A percentile compares a stretch with the other conserved stretches of the same genome.
Evolutionary conservation across 2,113 vertebrate species (phyloP).

Genomic region (Daboia siamensis): DNA sequence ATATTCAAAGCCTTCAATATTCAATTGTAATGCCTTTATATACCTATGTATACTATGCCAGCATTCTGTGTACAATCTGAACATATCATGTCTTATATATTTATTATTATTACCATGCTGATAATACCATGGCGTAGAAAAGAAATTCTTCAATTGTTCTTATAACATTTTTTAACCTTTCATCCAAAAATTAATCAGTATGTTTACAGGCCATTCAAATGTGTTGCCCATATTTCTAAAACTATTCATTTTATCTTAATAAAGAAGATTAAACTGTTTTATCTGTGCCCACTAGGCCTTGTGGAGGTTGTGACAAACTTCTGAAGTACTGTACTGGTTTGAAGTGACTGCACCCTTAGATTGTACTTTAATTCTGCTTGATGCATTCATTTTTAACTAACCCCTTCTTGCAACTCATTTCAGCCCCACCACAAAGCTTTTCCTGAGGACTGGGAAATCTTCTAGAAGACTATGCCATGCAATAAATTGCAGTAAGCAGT

Average conservation of each 20-base stretch:
- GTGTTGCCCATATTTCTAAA: neutral
- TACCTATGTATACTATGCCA: neutral
- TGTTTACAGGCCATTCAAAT: neutral
- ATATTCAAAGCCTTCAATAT: neutral
- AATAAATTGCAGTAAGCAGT: neutral
- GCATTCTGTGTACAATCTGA: neutral
- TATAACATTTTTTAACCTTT: neutral
- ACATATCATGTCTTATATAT: neutral
- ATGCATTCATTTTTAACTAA: neutral
- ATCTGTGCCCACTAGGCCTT: neutral
- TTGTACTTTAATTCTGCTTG: neutral
- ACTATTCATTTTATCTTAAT: neutral
- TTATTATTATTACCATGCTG: neutral
- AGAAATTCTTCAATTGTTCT: neutral
- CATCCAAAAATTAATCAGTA: neutral
- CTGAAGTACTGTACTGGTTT: neutral
- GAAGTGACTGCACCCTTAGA: neutral
- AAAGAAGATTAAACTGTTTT: neutral
- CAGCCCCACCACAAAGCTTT: neutral
- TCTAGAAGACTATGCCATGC: neutral
- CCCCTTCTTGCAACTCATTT: neutral
- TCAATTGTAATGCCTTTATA: neutral
- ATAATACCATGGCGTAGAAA: neutral
- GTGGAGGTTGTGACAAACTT: neutral
- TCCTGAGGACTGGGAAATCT: neutral